These are phyloP conservation scores for Thymallus thymallus DNA, from an alignment of 2,113 vertebrate genomes.

Conservation along the genomic window DNA sequence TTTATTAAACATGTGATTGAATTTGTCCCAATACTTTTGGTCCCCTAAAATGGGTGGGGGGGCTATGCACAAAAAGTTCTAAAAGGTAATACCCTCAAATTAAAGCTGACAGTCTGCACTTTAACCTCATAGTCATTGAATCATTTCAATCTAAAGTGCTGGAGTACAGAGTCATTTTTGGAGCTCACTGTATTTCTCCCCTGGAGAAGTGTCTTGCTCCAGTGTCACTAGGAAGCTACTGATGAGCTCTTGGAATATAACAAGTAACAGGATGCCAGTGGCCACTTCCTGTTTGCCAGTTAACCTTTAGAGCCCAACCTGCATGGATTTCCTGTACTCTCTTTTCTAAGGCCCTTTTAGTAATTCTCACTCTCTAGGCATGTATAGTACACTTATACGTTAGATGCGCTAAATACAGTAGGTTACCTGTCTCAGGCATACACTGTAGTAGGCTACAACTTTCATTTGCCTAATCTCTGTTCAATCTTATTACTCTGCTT, in stretches of 20 bases:
- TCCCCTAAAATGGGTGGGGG: too few species aligned
- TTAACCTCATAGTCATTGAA: too few species aligned
- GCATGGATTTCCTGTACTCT: neutral
- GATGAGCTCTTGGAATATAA: neutral
- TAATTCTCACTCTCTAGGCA: neutral
- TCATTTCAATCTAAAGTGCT: neutral
- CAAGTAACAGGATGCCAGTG: constrained; percentile 8
- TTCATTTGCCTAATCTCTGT: neutral
- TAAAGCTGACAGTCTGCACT: too few species aligned
- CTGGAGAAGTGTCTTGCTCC: neutral
- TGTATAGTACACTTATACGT: neutral
- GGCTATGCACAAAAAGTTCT: too few species aligned
- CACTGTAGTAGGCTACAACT: neutral
- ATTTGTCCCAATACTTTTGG: too few species aligned
- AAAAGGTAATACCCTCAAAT: too few species aligned
- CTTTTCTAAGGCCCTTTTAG: constrained; percentile 5
- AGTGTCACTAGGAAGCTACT: constrained; percentile 12
- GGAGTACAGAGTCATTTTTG: too few species aligned
- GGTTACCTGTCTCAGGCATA: neutral
- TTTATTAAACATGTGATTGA: too few species aligned
- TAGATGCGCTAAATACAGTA: too few species aligned
- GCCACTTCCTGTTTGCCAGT: constrained; percentile 13
- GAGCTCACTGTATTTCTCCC: neutral
- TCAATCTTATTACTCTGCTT: neutral
- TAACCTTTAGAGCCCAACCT: neutral